Evolutionary conservation across 1,140 invertebrate genomes (phyloP).

Genomic region (Sinella curviseta): DNA sequence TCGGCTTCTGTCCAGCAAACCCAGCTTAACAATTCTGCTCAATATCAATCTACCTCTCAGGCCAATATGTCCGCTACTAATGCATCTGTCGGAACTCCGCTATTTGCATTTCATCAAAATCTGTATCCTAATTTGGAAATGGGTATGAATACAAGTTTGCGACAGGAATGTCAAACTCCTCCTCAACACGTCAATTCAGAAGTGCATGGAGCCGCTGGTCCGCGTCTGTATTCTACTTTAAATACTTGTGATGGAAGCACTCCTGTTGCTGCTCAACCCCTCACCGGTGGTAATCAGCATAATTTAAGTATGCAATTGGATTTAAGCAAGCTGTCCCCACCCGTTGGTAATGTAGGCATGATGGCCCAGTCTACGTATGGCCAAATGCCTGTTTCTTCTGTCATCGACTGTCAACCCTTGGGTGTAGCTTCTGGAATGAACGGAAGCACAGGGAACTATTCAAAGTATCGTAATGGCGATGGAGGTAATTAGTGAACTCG

Average conservation of each 20-base stretch:
- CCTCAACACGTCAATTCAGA: background rate
- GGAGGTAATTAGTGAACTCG: slow-evolving; percentile 14
- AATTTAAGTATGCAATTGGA: background rate
- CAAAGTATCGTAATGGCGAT: slow-evolving; percentile 10
- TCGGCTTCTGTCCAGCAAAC: background rate
- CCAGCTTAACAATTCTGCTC: slow-evolving; percentile 4
- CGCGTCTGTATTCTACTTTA: background rate
- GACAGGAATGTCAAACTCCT: slow-evolving; percentile 8
- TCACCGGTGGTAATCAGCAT: background rate
- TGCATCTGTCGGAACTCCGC: background rate
- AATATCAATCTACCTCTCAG: background rate
- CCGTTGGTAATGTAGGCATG: background rate
- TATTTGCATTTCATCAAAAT: slow-evolving; percentile 20
- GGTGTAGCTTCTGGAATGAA: background rate
- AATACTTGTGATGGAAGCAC: background rate
- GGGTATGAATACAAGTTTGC: background rate
- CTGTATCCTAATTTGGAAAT: background rate
- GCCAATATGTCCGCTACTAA: background rate
- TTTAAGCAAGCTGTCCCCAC: background rate
- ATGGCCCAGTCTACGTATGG: background rate
- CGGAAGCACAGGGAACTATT: background rate
- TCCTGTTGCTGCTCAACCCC: background rate
- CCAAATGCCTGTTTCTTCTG: background rate
- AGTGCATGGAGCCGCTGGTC: background rate
- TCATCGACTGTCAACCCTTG: background rate